phyloP scores from a whole-genome alignment of 2,113 vertebrate genomes.

The Pantherophis guttatus region DNA sequence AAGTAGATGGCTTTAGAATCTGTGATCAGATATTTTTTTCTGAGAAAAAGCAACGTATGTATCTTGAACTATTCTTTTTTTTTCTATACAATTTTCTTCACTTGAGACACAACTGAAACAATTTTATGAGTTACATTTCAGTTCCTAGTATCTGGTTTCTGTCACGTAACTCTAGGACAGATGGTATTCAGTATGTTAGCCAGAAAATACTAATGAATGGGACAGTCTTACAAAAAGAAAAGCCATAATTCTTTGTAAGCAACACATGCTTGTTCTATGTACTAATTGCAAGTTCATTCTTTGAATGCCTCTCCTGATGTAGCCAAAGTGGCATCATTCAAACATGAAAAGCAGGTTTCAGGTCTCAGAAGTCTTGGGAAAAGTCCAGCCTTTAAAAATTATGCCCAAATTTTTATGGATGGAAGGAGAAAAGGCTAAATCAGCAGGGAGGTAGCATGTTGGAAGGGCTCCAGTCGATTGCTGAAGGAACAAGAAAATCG shows the following conservation, averaged over 20 bases:
- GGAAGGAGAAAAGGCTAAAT: background rate
- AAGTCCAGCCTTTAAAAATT: background rate
- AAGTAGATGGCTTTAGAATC: background rate
- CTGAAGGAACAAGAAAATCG: background rate
- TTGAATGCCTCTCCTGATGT: background rate
- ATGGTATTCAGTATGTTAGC: constrained; percentile 36
- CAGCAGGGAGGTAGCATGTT: background rate
- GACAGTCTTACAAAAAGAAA: background rate
- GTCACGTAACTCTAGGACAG: background rate
- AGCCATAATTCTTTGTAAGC: background rate
- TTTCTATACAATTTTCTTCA: background rate
- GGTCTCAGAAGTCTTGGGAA: background rate
- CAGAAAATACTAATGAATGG: background rate
- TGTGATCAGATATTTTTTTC: background rate
- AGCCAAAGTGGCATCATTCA: background rate
- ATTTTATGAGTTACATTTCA: background rate
- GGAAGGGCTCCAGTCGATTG: background rate
- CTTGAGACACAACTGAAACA: background rate
- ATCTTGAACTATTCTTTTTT: background rate
- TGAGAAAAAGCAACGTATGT: background rate
- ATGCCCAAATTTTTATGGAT: background rate
- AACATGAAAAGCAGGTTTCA: background rate
- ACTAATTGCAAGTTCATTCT: background rate
- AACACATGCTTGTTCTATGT: background rate
- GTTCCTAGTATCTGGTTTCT: accelerated